Base-by-base conservation (phyloP, 2,797 vertebrate species). In the Aphelocoma californica region DNA sequence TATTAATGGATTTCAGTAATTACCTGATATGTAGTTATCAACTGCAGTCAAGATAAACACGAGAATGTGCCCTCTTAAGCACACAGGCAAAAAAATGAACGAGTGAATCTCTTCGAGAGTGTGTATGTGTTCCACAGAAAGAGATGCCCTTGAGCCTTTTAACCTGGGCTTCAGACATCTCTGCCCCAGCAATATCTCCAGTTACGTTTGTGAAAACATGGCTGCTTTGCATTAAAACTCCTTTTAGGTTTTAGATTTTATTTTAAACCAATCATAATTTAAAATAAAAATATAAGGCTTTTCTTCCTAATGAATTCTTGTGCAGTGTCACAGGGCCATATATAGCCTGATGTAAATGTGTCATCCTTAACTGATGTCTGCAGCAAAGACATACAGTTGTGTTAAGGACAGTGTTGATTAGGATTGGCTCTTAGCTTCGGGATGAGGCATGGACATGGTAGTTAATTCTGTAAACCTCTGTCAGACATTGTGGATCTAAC, bases 61-160 rank as follows among this genome's bases (percentile, higher is more conserved):
- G 88, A 62, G 45, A 74, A 54, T 34, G 18, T 34, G 53, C 18
- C 34, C 24, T 88, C 32, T 42, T 51, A 79, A 66, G 58, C 28
- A 65, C 7, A 44, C 1, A 36, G n/a, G 36, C 10, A 51, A 48
- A 66, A 86, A 86, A 40, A 28, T 4, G 10, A 69, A 65, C 25
- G 34, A 75, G 24, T 0, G 0, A 45, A 61, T 58, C 24, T 71
- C 24, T 71, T 64, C 2, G 2, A 34, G 24, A 12, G 1, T 12
- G 20, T 47, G 45, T 45, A 19, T 36, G 18, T 57, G 23, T 44
- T 21, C 20, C 54, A 28, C 7, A 28, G 44, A 58, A 65, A 75
- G 71, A 54, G 19, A 29, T 75, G 44, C 6, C 54, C 44, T 40
- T 71, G 36, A 67, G 53, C 26, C 29, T 69, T 54, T 85, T 73